Percentiles rank a stretch among this genome's conserved stretches.
These are phyloP conservation scores for Sphaeridia pumilis DNA, from an alignment of 2,888 invertebrate genomes.

Conservation along the genomic window DNA sequence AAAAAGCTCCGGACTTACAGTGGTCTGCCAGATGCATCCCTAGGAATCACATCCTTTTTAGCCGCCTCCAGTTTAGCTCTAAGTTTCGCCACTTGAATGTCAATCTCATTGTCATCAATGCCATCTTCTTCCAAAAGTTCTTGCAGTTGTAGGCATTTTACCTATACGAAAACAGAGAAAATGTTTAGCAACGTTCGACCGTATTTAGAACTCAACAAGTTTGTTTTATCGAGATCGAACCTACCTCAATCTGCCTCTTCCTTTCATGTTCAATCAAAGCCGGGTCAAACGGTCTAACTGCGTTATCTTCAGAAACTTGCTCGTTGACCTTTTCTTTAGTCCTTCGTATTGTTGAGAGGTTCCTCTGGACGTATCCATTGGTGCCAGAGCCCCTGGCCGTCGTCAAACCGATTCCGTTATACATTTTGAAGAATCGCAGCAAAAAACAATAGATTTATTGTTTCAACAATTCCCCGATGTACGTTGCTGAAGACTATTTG, in stretches of 20 bases:
- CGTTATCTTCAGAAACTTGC: slow-evolving; percentile 25
- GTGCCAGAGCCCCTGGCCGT: slow-evolving; percentile 97
- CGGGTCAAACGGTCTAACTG: slow-evolving; percentile 32
- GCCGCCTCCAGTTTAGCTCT: slow-evolving; percentile 31
- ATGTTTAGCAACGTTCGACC: no score
- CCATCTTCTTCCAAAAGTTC: slow-evolving; percentile 33
- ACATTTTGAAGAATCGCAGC: no score
- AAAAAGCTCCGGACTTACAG: no score
- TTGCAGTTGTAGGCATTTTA: slow-evolving; percentile 33
- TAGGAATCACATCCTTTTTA: slow-evolving; percentile 22
- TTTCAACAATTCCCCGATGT: no score
- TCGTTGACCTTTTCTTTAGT: slow-evolving; percentile 59
- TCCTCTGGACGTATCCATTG: slow-evolving; percentile 95
- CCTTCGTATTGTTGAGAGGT: slow-evolving; percentile 81
- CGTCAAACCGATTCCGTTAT: slow-evolving; percentile 94
- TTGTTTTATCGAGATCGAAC: no score
- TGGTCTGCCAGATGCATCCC: slow-evolving; percentile 30
- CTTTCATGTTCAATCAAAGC: slow-evolving; percentile 34
- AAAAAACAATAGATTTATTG: no score
- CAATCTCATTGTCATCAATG: slow-evolving; percentile 30
- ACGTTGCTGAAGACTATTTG: no score
- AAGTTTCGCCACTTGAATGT: slow-evolving; percentile 33
- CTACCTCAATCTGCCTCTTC: slow-evolving; percentile 34
- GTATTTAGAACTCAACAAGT: no score
- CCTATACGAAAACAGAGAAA: slow-evolving; percentile 17